Percentiles rank a stretch among this genome's conserved stretches.
Evolutionary conservation across 2,888 invertebrate species (phyloP).

Genomic region (Thyatira batis): DNA sequence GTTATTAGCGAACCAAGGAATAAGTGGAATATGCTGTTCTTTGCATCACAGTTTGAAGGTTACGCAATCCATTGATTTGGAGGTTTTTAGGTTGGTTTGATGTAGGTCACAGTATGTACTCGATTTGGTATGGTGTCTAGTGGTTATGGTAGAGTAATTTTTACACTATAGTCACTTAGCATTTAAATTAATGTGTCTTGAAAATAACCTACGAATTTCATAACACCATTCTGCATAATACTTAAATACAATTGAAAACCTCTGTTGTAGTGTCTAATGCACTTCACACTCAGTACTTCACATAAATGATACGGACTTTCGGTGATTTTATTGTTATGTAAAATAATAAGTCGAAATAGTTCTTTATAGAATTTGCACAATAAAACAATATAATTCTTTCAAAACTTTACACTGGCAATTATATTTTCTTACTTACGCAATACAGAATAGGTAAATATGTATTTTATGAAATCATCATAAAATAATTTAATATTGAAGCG

Average conservation of each 20-base stretch:
- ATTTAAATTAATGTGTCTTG: not conserved
- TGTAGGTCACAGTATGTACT: conserved; percentile 40
- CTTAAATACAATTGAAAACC: too few relatives aligned
- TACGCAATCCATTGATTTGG: conserved; percentile 51
- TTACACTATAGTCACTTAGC: conserved; percentile 13
- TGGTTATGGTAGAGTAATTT: conserved; percentile 31
- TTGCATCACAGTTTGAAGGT: conserved; percentile 56
- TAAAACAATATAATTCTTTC: not conserved
- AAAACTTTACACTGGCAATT: not conserved
- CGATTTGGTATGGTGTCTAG: conserved; percentile 9
- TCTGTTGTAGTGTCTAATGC: too few relatives aligned
- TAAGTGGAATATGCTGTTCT: conserved; percentile 42
- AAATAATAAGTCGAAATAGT: not conserved
- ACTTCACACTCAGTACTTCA: too few relatives aligned
- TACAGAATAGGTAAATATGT: not conserved
- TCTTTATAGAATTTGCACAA: not conserved
- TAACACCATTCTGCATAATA: too few relatives aligned
- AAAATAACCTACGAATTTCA: too few relatives aligned
- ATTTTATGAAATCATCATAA: not conserved
- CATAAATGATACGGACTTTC: not conserved
- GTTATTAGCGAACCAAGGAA: conserved; percentile 65
- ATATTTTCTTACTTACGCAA: not conserved
- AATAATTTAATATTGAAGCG: not conserved
- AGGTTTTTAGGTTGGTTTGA: conserved; percentile 21
- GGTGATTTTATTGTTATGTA: not conserved